A percentile compares a stretch with the other conserved stretches of the same genome.
phyloP scores from a whole-genome alignment of 1,140 invertebrate genomes.

The Eurosta solidaginis region DNA sequence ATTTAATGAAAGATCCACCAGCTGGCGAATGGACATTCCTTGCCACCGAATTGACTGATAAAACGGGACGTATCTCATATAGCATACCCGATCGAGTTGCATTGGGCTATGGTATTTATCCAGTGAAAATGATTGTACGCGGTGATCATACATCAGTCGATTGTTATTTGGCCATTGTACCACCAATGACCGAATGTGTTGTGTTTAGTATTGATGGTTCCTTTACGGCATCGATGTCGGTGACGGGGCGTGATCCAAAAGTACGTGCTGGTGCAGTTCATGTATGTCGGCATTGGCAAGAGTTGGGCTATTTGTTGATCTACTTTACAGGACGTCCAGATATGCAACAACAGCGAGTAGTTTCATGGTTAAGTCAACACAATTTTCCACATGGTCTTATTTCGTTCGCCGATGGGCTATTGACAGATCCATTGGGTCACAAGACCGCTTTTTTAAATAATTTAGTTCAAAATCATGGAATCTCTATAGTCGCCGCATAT shows the following conservation, averaged over 20 bases:
- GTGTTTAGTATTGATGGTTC: constrained; percentile 99
- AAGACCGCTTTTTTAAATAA: constrained; percentile 92
- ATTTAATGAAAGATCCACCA: constrained; percentile 91
- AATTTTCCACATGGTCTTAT: constrained; percentile 99
- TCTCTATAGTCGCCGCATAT: constrained; percentile 89
- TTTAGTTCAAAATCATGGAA: constrained; percentile 82
- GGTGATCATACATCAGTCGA: constrained; percentile 96
- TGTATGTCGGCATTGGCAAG: constrained; percentile 98
- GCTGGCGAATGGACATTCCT: constrained; percentile 90
- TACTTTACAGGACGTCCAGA: constrained; percentile 97
- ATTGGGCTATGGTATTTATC: constrained; percentile 92
- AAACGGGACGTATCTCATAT: constrained; percentile 88
- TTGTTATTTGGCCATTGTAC: constrained; percentile 93
- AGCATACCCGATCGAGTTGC: constrained; percentile 83
- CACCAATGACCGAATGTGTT: constrained; percentile 92
- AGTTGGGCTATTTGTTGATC: constrained; percentile 96
- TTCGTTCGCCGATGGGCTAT: constrained; percentile 95
- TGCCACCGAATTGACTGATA: constrained; percentile 92
- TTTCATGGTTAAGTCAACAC: constrained; percentile 98
- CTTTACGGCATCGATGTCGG: constrained; percentile 97
- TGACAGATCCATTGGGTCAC: constrained; percentile 93
- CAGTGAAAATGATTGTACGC: constrained; percentile 85
- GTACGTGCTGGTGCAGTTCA: constrained; percentile 97
- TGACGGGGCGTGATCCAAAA: constrained; percentile 96
- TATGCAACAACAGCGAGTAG: constrained; percentile 96